Evolutionary conservation across 2,888 invertebrate genomes (phyloP), one percentile per base, ranked within the genome.

Genomic region (Athetis lepigone): DNA sequence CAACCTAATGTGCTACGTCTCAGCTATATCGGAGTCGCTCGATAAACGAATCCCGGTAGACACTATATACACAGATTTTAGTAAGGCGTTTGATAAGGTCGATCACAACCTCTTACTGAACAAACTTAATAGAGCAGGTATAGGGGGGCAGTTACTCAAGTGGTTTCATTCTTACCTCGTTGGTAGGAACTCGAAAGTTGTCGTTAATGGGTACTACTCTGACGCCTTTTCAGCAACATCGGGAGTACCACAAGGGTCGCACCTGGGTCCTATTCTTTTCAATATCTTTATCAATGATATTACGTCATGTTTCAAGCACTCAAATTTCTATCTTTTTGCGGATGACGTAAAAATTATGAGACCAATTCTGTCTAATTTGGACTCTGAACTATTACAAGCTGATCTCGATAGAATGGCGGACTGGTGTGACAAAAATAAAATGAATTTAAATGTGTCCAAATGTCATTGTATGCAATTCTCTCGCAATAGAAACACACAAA

Each of bases 341-440:
- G n/a, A n/a, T n/a, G n/a, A n/a, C n/a, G n/a, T n/a, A n/a, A n/a
- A n/a, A n/a, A n/a, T n/a, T n/a, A n/a, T n/a, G n/a, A n/a, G n/a
- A n/a, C n/a, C n/a, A n/a, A n/a, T n/a, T n/a, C n/a, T n/a, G n/a
- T n/a, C n/a, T n/a, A n/a, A n/a, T n/a, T n/a, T n/a, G n/a, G 13
- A 47, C 19, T 4, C n/a, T 1, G 9, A 29, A 33, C n/a, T 49
- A 3, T 18, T 49, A 21, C n/a, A n/a, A 6, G n/a, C 21, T 21
- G 33, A n/a, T n/a, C 33, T 49, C 1, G 21, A 33, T 49, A 33
- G 19, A 33, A 49, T 33, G 49, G 46, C 9, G n/a, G 9, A 49
- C 33, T 33, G 33, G 19, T 33, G 19, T 21, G 33, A 6, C 19
- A n/a, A n/a, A 49, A 21, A 33, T n/a, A 19, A 9, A 13, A 33